Base-by-base conservation (phyloP, 2,888 invertebrate genomes). In the Lobophora halterata region DNA sequence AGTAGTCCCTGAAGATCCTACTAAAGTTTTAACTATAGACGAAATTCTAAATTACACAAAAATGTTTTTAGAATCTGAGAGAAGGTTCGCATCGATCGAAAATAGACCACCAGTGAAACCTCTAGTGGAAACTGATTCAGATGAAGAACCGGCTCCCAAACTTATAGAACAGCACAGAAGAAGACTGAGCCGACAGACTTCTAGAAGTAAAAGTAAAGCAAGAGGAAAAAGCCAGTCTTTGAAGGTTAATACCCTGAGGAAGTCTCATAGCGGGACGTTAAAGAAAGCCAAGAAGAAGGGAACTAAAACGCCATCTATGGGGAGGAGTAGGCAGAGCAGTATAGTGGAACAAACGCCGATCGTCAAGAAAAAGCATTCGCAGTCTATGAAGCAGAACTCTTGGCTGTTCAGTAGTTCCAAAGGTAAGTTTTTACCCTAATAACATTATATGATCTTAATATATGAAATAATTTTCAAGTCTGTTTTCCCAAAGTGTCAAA, bases 281-380 rank as follows among this genome's bases (percentile, higher is more conserved):
- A 87, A 86, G 55, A 86, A 86, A 36, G 67, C 65, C 0, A 87
- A 87, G 42, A 87, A 87, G 67, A 87, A 87, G 54, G 74, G 63
- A 36, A 52, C 61, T 0, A 85, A 86, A 42, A 65, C 76, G 5
- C 78, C 83, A 3, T 46, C 74, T 8, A 49, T 54, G 8, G 65
- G 68, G 0, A 74, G 87, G 36, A 87, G 86, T 38, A 62, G 87
- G 21, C 86, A 87, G 54, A 65, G 85, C 1, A 87, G 87, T 34
- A 70, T 86, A 3, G 82, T 79, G 11, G 87, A 85, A 18, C 67
- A 75, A 8, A 79, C 76, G 17, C 81, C 81, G 1, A 46, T 80
- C 6, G 48, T 60, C 1, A 83, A 81, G 55, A 85, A 86, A 61
- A 86, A 82, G 41, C 65, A 61, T 49, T 60, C 75, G 1, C 83